Evolutionary conservation across 92 coral and sea anemone species (phyloP).

Genomic region (Galaxea fascicularis): DNA sequence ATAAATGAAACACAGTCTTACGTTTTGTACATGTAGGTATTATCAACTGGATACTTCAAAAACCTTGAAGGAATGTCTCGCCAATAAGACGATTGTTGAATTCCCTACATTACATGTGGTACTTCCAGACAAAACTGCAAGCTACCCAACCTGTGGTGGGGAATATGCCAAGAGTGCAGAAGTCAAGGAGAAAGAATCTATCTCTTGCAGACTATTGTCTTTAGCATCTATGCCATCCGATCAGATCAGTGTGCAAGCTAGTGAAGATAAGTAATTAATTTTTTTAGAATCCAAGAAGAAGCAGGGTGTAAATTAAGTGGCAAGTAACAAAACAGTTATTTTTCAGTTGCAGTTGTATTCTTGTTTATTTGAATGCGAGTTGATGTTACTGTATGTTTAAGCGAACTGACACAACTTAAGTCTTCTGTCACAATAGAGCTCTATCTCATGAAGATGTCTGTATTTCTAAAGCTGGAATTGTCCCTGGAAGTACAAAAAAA

Average conservation of each 20-base stretch:
- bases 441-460: conserved; percentile 94
- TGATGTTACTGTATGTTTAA: neutral
- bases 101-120: conserved; percentile 92
- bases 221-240: neutral
- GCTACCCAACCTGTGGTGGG: conserved; percentile 16
- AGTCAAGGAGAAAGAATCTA: neutral
- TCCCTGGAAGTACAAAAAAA: conserved; percentile 72
- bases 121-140: conserved; percentile 60
- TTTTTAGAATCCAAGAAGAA: too few relatives aligned
- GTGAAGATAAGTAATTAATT: too few relatives aligned
- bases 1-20: too few relatives aligned
- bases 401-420: neutral
- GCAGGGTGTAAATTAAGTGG: too few relatives aligned
- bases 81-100: conserved; percentile 77
- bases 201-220: neutral
- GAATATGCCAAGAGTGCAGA: neutral
- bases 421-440: neutral
- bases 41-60: conserved; percentile 70
- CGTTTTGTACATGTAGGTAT: conserved; percentile 66
- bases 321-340: too few relatives aligned
- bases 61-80: conserved; percentile 68
- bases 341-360: too few relatives aligned
- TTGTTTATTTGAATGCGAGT: neutral
- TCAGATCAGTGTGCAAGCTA: too few relatives aligned
- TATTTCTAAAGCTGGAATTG: conserved; percentile 98